phyloP scores from a whole-genome alignment of 2,888 invertebrate species.

The Acanthacorydalis orientalis region DNA sequence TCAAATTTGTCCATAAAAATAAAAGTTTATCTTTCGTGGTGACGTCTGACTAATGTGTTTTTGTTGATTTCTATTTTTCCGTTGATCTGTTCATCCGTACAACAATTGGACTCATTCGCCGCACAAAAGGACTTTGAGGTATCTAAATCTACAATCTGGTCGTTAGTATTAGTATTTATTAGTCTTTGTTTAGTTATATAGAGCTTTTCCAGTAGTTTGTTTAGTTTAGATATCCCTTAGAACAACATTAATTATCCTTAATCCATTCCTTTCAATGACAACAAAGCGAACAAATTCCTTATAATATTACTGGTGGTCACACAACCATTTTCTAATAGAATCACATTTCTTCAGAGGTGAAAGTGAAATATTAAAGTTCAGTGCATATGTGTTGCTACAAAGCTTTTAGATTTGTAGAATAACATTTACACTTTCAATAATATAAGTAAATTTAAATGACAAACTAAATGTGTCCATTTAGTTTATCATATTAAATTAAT shows the following conservation, averaged over 20 bases:
- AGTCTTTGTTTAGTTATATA: constrained; percentile 27
- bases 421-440: not conserved
- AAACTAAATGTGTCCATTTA: not conserved
- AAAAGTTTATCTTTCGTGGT: not conserved
- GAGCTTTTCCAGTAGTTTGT: constrained; percentile 27
- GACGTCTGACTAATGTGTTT: constrained; percentile 38
- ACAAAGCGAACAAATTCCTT: not conserved
- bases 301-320: not conserved
- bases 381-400: not conserved
- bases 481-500: not conserved
- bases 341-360: too few relatives aligned
- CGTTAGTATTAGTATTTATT: constrained; percentile 13
- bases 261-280: not conserved
- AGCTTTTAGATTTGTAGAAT: not conserved
- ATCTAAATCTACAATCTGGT: constrained; percentile 27
- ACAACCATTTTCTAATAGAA: too few relatives aligned
- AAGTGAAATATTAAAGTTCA: too few relatives aligned
- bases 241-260: not conserved
- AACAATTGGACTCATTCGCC: constrained; percentile 38
- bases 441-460: not conserved
- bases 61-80: constrained; percentile 42
- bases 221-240: constrained; percentile 12
- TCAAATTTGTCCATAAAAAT: not conserved
- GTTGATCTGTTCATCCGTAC: constrained; percentile 36
- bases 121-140: constrained; percentile 76